Evolutionary conservation across 2,888 invertebrate species (phyloP).

Genomic region (Lycocerus yunnanus): DNA sequence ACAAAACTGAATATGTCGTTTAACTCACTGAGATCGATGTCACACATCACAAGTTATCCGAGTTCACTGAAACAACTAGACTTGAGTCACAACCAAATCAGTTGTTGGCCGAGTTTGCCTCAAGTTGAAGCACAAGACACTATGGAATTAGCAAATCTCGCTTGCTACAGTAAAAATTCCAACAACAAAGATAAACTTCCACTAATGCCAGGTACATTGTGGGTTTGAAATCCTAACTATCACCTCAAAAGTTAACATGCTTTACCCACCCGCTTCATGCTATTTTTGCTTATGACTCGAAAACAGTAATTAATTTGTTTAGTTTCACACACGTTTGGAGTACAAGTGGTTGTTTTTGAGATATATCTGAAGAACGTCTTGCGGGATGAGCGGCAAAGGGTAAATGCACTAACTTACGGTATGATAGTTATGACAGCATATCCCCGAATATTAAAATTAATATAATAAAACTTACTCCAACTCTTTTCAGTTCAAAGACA

Average conservation of each 20-base stretch:
- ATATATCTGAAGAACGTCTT: no score
- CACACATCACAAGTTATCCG: conserved; percentile 89
- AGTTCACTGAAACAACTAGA: conserved; percentile 88
- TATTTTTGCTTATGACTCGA: no score
- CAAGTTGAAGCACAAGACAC: conserved; percentile 66
- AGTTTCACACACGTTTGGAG: no score
- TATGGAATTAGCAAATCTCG: conserved; percentile 68
- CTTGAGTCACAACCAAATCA: conserved; percentile 89
- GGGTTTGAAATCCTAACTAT: no score
- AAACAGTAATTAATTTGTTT: no score
- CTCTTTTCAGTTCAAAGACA: conserved; percentile 54
- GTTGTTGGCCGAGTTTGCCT: conserved; percentile 87
- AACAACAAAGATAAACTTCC: conserved; percentile 48
- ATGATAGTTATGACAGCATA: no score
- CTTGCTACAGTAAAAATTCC: conserved; percentile 62
- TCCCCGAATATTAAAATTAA: no score
- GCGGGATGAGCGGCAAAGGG: no score
- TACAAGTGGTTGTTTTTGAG: no score
- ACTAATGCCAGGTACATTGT: conserved; percentile 48
- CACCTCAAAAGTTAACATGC: no score
- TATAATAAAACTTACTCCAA: background rate
- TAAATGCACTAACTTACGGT: no score
- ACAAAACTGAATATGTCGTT: conserved; percentile 89
- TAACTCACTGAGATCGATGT: conserved; percentile 81
- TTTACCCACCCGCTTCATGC: no score